Evolutionary conservation across 2,797 vertebrate genomes (phyloP), one percentile per base, ranked within the genome.

Genomic region (Oreochromis mossambicus): DNA sequence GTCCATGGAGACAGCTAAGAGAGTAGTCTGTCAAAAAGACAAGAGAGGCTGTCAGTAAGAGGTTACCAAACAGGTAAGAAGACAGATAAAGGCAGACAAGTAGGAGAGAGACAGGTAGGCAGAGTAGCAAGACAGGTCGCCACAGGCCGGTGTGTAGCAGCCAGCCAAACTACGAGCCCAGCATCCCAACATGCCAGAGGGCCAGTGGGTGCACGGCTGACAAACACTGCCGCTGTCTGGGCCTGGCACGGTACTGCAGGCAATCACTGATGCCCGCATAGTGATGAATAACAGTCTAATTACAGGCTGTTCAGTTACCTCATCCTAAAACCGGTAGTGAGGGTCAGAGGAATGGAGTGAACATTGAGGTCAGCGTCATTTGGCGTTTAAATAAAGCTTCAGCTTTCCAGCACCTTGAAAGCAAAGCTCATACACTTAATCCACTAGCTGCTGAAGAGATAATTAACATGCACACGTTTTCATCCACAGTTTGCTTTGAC

Each of bases 121-220:
- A 83, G 85, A 83, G 84, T 68, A 78, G 78, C 83, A 92, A 92
- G 91, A 93, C 91, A 82, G 91, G 91, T 93, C 81, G 84, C 90
- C 90, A 93, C 88, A 92, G 91, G 86, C 90, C 81, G 79, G 87
- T 79, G 82, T 43, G 14, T 70, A 89, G 88, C 89, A 92, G 88
- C 84, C 88, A 80, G 87, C 73, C 52, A 21, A 70, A 87, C 90
- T 94, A 95, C 92, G 87, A 95, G 93, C 89, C 90, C 89, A 92
- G 95, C 95, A 96, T 96, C 94, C 90, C 89, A 95, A 96, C 94
- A 92, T 93, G 91, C 88, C 85, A 90, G 83, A 79, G 87, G 92
- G 92, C 90, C 90, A 88, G 80, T 34, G 12, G 54, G 50, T 38
- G 79, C 66, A 90, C 3, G 32, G 78, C 93, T 92, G 90, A 93